These are phyloP conservation scores for Nyctereutes procyonoides DNA, from an alignment of 2,113 vertebrate species.

Conservation along the genomic window DNA sequence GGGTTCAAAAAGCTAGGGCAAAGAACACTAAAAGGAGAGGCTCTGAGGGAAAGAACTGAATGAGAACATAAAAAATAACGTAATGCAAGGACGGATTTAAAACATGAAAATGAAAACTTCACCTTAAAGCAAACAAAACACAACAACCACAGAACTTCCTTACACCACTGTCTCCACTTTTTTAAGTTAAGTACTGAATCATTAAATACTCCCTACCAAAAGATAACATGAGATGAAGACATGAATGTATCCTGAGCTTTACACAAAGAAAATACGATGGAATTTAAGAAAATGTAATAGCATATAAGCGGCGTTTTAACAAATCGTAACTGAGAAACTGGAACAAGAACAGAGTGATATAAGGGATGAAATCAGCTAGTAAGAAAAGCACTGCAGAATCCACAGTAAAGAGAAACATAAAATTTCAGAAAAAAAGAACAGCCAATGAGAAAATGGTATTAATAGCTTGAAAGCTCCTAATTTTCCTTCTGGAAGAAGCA, in stretches of 20 bases:
- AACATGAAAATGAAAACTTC: conserved; percentile 6
- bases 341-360: background rate
- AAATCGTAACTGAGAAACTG: background rate
- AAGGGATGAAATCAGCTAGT: background rate
- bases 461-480: background rate
- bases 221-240: background rate
- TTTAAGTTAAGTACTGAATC: background rate
- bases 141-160: conserved; percentile 12
- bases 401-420: background rate
- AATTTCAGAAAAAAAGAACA: background rate
- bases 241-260: background rate
- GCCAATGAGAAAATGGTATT: background rate
- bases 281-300: conserved; percentile 31
- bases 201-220: conserved; percentile 11
- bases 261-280: conserved; percentile 3
- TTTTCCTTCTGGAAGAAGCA: background rate
- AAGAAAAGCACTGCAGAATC: background rate
- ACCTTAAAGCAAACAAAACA: conserved; percentile 20
- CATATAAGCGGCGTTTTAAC: background rate
- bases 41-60: background rate
- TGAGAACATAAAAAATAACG: background rate
- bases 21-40: background rate
- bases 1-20: background rate
- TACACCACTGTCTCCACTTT: background rate
- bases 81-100: conserved; percentile 6